Conservation (phyloP, 2,113 vertebrate species). For the Monarcha castaneiventris region DNA sequence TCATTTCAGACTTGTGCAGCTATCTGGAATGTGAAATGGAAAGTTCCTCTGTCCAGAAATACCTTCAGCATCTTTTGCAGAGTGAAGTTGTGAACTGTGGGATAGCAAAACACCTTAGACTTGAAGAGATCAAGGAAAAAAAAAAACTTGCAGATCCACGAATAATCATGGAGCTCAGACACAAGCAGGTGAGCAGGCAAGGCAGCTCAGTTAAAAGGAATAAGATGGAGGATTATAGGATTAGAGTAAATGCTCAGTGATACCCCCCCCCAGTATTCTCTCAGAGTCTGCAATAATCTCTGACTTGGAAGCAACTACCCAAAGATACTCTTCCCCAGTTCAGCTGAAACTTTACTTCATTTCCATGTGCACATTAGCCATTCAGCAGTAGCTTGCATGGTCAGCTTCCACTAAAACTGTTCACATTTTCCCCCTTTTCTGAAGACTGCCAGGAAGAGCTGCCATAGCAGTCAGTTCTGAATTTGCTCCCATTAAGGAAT, state of each 20-base stretch:
- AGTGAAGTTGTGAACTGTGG: slow-evolving; percentile 76
- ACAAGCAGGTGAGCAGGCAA: slow-evolving; percentile 80
- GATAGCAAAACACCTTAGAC: slow-evolving; percentile 72
- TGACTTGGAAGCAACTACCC: neutral
- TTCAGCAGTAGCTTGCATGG: neutral
- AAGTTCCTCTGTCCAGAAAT: slow-evolving; percentile 73
- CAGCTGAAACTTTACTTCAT: neutral
- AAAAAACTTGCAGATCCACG: slow-evolving; percentile 75
- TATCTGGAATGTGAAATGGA: slow-evolving; percentile 84
- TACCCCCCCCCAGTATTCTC: neutral
- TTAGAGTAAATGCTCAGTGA: neutral
- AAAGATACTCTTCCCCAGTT: neutral
- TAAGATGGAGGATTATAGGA: slow-evolving; percentile 34
- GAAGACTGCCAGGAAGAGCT: neutral
- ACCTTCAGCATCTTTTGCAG: slow-evolving; percentile 87
- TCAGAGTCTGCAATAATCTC: neutral
- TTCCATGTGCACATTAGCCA: neutral
- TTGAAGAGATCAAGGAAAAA: slow-evolving; percentile 74
- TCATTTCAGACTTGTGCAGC: slow-evolving; percentile 81
- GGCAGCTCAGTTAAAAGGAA: slow-evolving; percentile 53
- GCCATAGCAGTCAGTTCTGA: neutral
- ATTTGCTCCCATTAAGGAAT: neutral
- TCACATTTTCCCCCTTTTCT: neutral
- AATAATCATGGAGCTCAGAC: slow-evolving; percentile 89
- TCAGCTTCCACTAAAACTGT: neutral